Conservation (phyloP, 2,113 vertebrate genomes). For the Melospiza melodia region DNA sequence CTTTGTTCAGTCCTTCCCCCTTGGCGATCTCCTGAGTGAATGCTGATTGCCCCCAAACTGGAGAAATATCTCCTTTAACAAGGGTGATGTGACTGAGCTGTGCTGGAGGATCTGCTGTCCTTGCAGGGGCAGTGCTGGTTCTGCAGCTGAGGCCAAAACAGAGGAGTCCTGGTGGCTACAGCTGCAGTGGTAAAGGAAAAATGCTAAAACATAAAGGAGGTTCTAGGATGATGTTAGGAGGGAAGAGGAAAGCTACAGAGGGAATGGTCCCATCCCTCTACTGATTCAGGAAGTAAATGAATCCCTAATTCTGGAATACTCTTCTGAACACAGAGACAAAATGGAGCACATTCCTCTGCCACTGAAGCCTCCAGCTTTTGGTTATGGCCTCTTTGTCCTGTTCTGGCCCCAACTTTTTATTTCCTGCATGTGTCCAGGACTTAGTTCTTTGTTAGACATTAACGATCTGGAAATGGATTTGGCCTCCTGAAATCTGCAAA, state of each 20-base stretch:
- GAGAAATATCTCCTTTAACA: background rate
- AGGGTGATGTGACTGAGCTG: background rate
- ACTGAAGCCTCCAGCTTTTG: background rate
- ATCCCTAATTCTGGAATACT: accelerated
- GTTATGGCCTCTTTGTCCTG: background rate
- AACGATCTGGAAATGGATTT: background rate
- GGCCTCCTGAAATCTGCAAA: background rate
- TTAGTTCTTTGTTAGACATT: background rate
- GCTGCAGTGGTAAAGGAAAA: background rate
- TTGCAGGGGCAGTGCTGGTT: accelerated
- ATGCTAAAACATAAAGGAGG: background rate
- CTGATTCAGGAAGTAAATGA: background rate
- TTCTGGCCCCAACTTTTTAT: background rate
- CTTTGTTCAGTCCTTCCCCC: background rate
- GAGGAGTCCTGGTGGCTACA: background rate
- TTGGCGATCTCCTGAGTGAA: background rate
- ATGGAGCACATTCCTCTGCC: background rate
- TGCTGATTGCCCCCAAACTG: background rate
- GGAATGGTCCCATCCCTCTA: background rate
- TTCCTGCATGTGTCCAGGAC: background rate
- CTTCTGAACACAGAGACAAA: background rate
- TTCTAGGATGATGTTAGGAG: background rate
- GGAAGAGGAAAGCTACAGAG: background rate
- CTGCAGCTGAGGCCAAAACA: background rate
- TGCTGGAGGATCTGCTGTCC: background rate